These are phyloP conservation scores for Ophioninae sp. DNA, from an alignment of 2,888 invertebrate species.

Conservation along the genomic window DNA sequence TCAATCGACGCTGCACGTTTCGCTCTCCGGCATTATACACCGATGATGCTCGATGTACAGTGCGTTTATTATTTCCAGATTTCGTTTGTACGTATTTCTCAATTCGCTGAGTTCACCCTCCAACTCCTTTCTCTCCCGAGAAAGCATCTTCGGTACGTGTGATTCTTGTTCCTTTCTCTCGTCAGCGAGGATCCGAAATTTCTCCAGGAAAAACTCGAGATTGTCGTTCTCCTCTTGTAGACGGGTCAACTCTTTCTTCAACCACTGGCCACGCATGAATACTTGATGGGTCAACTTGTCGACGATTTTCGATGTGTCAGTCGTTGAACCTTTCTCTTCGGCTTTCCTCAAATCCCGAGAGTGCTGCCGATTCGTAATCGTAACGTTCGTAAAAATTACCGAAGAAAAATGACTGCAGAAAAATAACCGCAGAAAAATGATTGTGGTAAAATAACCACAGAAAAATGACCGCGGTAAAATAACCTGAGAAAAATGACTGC, in stretches of 20 bases:
- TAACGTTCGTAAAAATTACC: neutral
- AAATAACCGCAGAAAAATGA: too few species aligned
- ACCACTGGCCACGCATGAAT: constrained; percentile 67
- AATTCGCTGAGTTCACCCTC: constrained; percentile 61
- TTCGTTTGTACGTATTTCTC: constrained; percentile 61
- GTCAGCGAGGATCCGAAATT: constrained; percentile 63
- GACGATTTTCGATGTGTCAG: constrained; percentile 38
- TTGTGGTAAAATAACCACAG: too few species aligned
- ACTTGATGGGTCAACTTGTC: constrained; percentile 66
- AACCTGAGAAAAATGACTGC: too few species aligned
- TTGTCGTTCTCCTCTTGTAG: constrained; percentile 66
- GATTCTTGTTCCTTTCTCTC: constrained; percentile 65
- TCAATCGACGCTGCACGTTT: constrained; percentile 33
- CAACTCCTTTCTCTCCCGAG: constrained; percentile 60
- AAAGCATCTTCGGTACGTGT: constrained; percentile 66
- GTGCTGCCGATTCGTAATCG: constrained; percentile 9
- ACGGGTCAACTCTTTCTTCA: constrained; percentile 65
- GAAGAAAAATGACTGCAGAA: too few species aligned
- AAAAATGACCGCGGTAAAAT: too few species aligned
- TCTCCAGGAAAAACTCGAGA: constrained; percentile 61
- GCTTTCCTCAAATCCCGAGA: constrained; percentile 26
- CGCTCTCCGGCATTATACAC: constrained; percentile 61
- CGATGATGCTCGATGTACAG: constrained; percentile 66
- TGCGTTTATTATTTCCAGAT: constrained; percentile 65
- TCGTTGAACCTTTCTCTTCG: constrained; percentile 26